phyloP scores from a whole-genome alignment of 1,140 invertebrate genomes.

The Drosophila funebris region DNA sequence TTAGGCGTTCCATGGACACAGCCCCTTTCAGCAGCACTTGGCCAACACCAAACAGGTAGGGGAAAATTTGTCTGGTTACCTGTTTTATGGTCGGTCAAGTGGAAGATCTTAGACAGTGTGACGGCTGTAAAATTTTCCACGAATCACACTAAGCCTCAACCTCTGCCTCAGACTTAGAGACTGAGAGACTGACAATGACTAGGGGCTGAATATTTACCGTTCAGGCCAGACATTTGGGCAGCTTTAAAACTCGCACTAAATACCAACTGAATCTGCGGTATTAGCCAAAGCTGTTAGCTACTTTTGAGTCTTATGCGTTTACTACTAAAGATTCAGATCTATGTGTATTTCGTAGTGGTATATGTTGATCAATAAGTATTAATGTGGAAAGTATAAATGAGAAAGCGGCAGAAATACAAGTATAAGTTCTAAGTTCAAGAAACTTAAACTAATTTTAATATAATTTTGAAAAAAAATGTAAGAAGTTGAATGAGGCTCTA shows the following conservation, averaged over 20 bases:
- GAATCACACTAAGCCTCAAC: conserved; percentile 61
- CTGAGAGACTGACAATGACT: neutral
- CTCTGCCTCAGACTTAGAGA: conserved; percentile 12
- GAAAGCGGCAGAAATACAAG: no score
- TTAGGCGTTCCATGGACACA: conserved; percentile 64
- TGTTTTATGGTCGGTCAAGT: conserved; percentile 61
- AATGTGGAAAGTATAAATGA: no score
- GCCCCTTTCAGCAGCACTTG: conserved; percentile 9
- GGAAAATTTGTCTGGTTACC: conserved; percentile 48
- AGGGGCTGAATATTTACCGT: conserved; percentile 3
- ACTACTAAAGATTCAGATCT: neutral
- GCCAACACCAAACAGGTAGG: conserved; percentile 57
- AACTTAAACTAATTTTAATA: no score
- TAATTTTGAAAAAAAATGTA: no score
- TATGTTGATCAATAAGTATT: neutral
- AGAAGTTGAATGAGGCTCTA: no score
- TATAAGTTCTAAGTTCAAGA: no score
- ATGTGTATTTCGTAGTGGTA: neutral
- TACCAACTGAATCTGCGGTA: conserved; percentile 10
- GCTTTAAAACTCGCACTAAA: conserved; percentile 11
- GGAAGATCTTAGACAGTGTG: conserved; percentile 65
- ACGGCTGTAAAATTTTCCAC: conserved; percentile 53
- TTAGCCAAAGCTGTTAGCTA: conserved; percentile 36
- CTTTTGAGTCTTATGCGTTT: neutral
- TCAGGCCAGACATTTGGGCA: conserved; percentile 23